These are phyloP conservation scores for Falco concolor DNA, from an alignment of 2,797 vertebrate species.

Conservation along the genomic window DNA sequence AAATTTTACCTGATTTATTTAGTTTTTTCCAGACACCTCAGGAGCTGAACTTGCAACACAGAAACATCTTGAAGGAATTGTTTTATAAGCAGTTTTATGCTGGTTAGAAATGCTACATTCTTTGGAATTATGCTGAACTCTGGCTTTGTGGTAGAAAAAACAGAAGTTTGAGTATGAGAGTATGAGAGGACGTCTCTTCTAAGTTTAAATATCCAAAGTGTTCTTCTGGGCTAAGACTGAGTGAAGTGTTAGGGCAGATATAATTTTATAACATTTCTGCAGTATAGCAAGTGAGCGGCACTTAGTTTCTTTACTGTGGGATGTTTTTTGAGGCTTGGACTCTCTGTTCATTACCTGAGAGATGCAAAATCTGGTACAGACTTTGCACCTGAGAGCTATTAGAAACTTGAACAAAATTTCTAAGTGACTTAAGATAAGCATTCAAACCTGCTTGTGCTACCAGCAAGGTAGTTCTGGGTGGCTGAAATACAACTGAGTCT, in stretches of 20 bases:
- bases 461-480: not conserved
- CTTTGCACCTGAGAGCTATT: not conserved
- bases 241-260: not conserved
- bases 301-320: not conserved
- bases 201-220: not conserved
- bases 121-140: not conserved
- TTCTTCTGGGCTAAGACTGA: not conserved
- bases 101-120: not conserved
- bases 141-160: not conserved
- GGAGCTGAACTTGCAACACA: not conserved
- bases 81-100: not conserved
- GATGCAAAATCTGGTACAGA: not conserved
- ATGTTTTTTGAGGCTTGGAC: not conserved
- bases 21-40: not conserved
- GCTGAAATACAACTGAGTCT: not conserved
- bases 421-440: no score
- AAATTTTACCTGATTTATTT: not conserved
- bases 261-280: not conserved
- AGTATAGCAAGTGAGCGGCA: not conserved
- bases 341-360: not conserved
- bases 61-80: not conserved
- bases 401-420: not conserved
- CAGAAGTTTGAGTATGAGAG: not conserved
- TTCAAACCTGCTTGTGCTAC: not conserved
- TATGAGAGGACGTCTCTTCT: not conserved